Percentiles rank a stretch among this genome's conserved stretches.
phyloP scores from a whole-genome alignment of 2,888 invertebrate genomes.

The Tineola bisselliella region DNA sequence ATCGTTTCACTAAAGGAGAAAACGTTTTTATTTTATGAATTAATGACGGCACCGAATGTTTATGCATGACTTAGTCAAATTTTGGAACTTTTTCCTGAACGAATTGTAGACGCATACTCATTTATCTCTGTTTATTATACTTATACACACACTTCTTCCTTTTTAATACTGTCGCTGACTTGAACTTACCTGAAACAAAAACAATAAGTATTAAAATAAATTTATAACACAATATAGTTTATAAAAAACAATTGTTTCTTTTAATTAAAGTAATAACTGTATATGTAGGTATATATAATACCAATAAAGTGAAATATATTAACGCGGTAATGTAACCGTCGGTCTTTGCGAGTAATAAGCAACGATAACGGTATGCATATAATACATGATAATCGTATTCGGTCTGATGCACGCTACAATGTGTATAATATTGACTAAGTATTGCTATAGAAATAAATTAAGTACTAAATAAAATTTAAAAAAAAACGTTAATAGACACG shows the following conservation, averaged over 20 bases:
- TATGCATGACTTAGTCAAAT: neutral
- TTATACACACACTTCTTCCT: neutral
- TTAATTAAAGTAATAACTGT: no score
- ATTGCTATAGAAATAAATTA: slow-evolving; percentile 5
- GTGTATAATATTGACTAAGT: slow-evolving; percentile 11
- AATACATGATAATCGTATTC: neutral
- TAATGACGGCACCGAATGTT: neutral
- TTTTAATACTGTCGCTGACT: neutral
- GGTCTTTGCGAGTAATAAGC: neutral
- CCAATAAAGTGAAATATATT: neutral
- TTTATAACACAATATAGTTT: neutral
- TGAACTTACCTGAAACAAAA: neutral
- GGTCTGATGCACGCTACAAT: slow-evolving; percentile 13
- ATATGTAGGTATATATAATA: neutral
- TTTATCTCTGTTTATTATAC: neutral
- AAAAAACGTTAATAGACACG: neutral
- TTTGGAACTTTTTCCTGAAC: neutral
- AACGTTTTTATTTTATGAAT: slow-evolving; percentile 5
- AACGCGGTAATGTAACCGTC: neutral
- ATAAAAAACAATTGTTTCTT: no score
- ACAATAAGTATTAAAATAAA: neutral
- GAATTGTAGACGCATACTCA: neutral
- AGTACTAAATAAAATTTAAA: neutral
- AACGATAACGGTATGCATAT: slow-evolving; percentile 1
- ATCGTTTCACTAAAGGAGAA: slow-evolving; percentile 34